These are phyloP conservation scores for Ostrea edulis DNA, from an alignment of 1,140 invertebrate genomes.

Conservation along the genomic window DNA sequence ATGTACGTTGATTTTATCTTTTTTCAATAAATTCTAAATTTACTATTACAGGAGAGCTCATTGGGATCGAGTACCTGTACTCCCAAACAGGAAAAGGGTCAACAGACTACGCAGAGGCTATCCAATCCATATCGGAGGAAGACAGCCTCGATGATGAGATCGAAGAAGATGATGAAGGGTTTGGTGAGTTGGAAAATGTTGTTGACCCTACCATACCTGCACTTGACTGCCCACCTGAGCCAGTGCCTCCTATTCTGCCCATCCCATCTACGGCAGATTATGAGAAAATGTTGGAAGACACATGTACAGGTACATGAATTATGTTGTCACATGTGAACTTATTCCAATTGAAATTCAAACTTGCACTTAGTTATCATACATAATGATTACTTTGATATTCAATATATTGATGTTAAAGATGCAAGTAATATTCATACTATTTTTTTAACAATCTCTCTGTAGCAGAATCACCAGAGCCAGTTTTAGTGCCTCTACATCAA, in stretches of 20 bases:
- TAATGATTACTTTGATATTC: too few species aligned
- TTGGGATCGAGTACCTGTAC: constrained; percentile 29
- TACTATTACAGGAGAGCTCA: background rate
- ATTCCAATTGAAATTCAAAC: too few species aligned
- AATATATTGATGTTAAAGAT: too few species aligned
- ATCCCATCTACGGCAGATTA: background rate
- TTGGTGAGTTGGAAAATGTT: background rate
- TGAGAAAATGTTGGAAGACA: too few species aligned
- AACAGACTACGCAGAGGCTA: background rate
- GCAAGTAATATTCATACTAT: too few species aligned
- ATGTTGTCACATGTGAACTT: too few species aligned
- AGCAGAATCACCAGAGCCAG: too few species aligned
- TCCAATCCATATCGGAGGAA: background rate
- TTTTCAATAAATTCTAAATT: background rate
- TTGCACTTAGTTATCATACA: too few species aligned
- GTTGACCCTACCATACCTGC: background rate
- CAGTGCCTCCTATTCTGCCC: background rate
- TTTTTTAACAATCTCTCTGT: too few species aligned
- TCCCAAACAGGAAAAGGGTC: background rate
- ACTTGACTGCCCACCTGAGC: background rate
- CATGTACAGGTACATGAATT: too few species aligned
- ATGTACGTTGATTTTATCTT: too few species aligned
- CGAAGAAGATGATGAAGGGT: background rate
- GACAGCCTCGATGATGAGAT: background rate
- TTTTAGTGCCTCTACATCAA: too few species aligned